Evolutionary conservation across 2,797 vertebrate species (phyloP), one percentile per base, ranked within the genome.

Genomic region (Gambelia wislizenii): DNA sequence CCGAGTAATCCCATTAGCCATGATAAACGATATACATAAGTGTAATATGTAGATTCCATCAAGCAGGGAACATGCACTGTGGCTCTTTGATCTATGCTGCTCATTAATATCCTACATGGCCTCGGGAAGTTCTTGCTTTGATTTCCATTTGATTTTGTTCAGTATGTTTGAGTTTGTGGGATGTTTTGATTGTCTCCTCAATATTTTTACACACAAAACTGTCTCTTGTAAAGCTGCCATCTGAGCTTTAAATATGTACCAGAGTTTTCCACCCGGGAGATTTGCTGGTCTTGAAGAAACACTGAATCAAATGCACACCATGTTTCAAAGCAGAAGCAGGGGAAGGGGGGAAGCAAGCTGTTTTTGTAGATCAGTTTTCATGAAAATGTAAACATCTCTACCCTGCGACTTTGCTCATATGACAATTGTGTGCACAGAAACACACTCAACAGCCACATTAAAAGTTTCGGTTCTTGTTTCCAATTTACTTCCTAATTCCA

Each of bases 121-220:
- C 79, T 70, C 33, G 61, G 87, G 77, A 93, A 91, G 84, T 87
- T 87, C 49, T 91, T 89, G 59, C 72, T 94, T 92, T 93, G 75
- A 83, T 92, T 94, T 94, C 92, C 86, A 87, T 90, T 89, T 93
- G 81, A 0, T 90, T 92, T 93, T 94, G 80, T 88, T 94, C 91
- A 88, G 84, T 7, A 0, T 87, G 9, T 88, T 92, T 89, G 88
- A 93, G 75, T 91, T 89, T 91, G 80, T 82, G 72, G 88, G 83
- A 86, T 88, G 84, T 93, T 95, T 93, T 91, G 44, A 89, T 90
- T 94, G 77, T 92, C 59, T 94, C 44, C 85, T 91, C 90, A 88
- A 80, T 92, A 91, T 83, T 92, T 95, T 94, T 87, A 88, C 18
- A 12, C 33, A 86, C 42, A 89, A 94, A 89, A 85, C 47, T 89